Evolutionary conservation across 1,140 invertebrate genomes (phyloP).

Genomic region (Musca vetustissima): DNA sequence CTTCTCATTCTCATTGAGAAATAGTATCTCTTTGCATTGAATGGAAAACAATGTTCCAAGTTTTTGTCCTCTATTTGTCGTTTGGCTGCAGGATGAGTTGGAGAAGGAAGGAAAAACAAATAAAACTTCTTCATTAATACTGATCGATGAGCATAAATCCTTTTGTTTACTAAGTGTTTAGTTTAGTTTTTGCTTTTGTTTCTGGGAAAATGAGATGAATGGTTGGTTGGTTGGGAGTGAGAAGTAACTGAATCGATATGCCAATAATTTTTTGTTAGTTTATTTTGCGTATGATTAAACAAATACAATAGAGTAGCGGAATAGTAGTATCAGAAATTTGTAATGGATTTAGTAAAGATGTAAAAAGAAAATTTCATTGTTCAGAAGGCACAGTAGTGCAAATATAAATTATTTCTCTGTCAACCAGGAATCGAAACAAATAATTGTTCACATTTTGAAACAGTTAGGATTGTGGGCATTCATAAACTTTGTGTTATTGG

Average conservation of each 20-base stretch:
- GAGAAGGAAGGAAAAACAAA: neutral
- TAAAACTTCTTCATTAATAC: slow-evolving; percentile 55
- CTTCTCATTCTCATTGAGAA: neutral
- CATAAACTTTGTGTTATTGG: too few relatives aligned
- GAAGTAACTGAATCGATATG: too few relatives aligned
- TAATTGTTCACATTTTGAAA: too few relatives aligned
- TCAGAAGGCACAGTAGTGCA: too few relatives aligned
- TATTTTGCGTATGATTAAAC: slow-evolving; percentile 19
- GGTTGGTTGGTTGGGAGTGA: too few relatives aligned
- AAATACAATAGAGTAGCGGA: slow-evolving; percentile 2
- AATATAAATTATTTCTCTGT: too few relatives aligned
- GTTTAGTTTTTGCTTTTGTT: neutral
- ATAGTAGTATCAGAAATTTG: too few relatives aligned
- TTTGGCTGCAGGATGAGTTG: neutral
- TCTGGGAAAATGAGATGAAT: neutral
- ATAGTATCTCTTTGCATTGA: too few relatives aligned
- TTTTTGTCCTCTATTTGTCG: neutral
- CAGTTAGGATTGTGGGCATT: too few relatives aligned
- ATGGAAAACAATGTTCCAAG: neutral
- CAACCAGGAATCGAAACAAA: too few relatives aligned
- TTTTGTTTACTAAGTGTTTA: slow-evolving; percentile 30
- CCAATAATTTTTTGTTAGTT: slow-evolving; percentile 6
- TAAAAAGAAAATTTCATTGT: too few relatives aligned
- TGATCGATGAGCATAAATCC: slow-evolving; percentile 54
- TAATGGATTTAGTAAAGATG: too few relatives aligned